A percentile compares a stretch with the other conserved stretches of the same genome.
These are phyloP conservation scores for Crambe crambe DNA, from an alignment of 37 sponge, comb jelly and placozoan species.

Conservation along the genomic window DNA sequence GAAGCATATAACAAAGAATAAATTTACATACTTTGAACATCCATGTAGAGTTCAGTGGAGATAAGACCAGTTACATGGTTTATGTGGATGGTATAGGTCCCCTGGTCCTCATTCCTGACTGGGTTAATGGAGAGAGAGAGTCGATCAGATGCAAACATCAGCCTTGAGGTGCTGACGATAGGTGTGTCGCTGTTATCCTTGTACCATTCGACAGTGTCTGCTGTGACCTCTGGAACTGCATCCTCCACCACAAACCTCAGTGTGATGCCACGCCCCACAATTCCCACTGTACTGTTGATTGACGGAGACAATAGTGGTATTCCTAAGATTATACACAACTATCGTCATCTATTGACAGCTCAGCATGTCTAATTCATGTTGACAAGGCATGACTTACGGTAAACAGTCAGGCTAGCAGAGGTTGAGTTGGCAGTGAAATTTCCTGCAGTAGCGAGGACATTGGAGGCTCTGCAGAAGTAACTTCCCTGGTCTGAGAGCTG, in stretches of 20 bases:
- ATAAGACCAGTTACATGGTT: not conserved
- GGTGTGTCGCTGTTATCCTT: not conserved
- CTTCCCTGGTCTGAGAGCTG: too few species aligned
- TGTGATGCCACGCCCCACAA: not conserved
- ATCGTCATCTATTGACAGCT: not conserved
- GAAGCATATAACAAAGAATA: not conserved
- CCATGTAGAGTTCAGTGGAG: not conserved
- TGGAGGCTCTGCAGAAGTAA: too few species aligned
- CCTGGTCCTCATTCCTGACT: conserved; percentile 7
- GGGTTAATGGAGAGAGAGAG: conserved; percentile 8
- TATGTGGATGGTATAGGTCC: conserved; percentile 4
- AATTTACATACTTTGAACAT: conserved; percentile 11
- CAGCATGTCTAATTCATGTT: too few species aligned
- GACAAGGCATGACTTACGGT: too few species aligned
- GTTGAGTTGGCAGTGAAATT: too few species aligned
- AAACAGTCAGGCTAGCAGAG: too few species aligned
- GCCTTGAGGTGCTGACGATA: not conserved
- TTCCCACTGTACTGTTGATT: not conserved
- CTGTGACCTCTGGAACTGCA: conserved; percentile 9
- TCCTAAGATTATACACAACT: not conserved
- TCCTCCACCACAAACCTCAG: not conserved
- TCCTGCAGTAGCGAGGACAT: too few species aligned
- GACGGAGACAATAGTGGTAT: not conserved
- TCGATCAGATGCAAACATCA: not conserved
- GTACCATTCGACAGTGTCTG: conserved; percentile 20